Conservation (phyloP, 2,888 invertebrate species). For the Stictocephala bisonia region DNA sequence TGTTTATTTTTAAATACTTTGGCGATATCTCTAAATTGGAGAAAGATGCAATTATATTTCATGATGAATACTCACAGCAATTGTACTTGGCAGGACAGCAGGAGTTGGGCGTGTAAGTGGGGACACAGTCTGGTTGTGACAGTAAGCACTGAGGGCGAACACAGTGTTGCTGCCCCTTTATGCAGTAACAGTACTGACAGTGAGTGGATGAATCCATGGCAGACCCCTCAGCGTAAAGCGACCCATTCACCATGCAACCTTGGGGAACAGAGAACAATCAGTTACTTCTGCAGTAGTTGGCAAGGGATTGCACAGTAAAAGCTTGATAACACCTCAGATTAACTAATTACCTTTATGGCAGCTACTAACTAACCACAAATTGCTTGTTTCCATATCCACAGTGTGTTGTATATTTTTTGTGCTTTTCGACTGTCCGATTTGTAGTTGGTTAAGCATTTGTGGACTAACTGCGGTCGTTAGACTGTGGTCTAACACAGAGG, state of each 20-base stretch:
- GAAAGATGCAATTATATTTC: too few species aligned
- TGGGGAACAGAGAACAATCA: too few species aligned
- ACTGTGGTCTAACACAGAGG: too few species aligned
- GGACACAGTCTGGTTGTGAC: slow-evolving; percentile 76
- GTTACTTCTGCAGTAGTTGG: not conserved
- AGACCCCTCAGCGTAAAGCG: slow-evolving; percentile 81
- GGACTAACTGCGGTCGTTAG: too few species aligned
- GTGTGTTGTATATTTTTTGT: too few species aligned
- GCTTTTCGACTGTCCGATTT: too few species aligned
- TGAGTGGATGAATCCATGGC: slow-evolving; percentile 82
- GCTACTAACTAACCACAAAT: too few species aligned
- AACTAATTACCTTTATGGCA: not conserved
- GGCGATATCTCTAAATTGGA: too few species aligned
- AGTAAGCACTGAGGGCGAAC: slow-evolving; percentile 84
- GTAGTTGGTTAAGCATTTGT: too few species aligned
- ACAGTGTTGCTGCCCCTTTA: slow-evolving; percentile 77
- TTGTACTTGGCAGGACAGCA: slow-evolving; percentile 88
- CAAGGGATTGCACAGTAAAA: not conserved
- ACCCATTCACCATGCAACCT: slow-evolving; percentile 79
- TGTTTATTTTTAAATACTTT: too few species aligned
- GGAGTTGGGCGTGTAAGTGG: slow-evolving; percentile 72
- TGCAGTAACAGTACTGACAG: slow-evolving; percentile 92
- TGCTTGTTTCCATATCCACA: too few species aligned
- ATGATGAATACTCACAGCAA: slow-evolving; percentile 70
- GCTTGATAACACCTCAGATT: not conserved